phyloP scores from a whole-genome alignment of 2,113 vertebrate species.

The Panthera tigris region DNA sequence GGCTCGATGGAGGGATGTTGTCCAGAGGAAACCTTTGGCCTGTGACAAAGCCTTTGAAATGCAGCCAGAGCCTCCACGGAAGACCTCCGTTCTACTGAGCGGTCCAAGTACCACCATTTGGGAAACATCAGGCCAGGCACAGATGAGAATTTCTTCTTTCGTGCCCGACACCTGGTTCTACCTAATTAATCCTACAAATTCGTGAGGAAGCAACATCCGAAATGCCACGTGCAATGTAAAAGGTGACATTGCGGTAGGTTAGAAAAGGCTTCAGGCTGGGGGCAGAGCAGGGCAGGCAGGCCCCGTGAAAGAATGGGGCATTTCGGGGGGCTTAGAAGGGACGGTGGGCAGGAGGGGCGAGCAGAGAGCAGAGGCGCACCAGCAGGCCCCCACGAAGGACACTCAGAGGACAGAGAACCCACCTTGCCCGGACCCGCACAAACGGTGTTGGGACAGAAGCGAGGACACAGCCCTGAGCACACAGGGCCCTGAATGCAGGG shows the following conservation, averaged over 20 bases:
- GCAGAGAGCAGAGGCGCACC: background rate
- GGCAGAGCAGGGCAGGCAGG: no score
- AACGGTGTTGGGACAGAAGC: background rate
- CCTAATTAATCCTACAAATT: background rate
- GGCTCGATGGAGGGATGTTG: rapidly evolving
- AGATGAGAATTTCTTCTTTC: background rate
- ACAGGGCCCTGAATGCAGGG: no score
- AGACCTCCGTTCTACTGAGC: background rate
- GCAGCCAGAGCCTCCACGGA: background rate
- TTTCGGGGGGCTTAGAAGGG: background rate
- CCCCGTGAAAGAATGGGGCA: rapidly evolving
- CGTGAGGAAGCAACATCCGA: background rate
- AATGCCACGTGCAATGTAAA: rapidly evolving
- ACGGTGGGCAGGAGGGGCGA: no score
- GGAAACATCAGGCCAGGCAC: background rate
- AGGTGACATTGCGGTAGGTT: rapidly evolving
- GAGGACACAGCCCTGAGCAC: background rate
- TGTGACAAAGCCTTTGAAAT: background rate
- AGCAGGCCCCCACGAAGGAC: background rate
- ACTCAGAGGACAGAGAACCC: background rate
- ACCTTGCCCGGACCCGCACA: no score
- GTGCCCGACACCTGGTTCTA: background rate
- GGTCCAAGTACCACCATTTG: background rate
- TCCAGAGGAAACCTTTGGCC: conserved; percentile 6
- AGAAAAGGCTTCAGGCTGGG: no score